phyloP scores from a whole-genome alignment of 1,140 invertebrate genomes.

The Hormaphis cornu region DNA sequence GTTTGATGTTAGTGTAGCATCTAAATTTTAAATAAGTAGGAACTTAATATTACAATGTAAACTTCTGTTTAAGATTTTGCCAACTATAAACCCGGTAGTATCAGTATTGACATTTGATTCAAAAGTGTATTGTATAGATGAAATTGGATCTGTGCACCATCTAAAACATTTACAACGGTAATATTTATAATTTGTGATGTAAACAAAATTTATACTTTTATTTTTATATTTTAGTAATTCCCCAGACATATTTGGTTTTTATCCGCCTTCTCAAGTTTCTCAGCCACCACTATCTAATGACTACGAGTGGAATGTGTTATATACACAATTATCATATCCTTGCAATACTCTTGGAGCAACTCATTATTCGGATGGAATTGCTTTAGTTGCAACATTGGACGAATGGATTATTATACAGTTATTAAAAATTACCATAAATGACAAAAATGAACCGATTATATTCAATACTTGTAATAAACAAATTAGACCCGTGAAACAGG shows the following conservation, averaged over 20 bases:
- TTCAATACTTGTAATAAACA: background rate
- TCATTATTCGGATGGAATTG: slow-evolving; percentile 5
- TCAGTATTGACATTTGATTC: background rate
- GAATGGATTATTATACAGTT: background rate
- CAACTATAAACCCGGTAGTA: background rate
- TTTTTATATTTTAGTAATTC: slow-evolving; percentile 7
- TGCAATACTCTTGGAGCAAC: background rate
- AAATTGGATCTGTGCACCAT: background rate
- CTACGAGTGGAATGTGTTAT: background rate
- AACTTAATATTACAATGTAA: too few relatives aligned
- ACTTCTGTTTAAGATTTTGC: background rate
- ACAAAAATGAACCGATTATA: background rate
- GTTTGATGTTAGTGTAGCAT: too few relatives aligned
- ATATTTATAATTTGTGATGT: background rate
- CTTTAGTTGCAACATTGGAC: background rate
- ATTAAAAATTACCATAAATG: background rate
- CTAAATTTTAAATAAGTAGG: too few relatives aligned
- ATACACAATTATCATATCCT: background rate
- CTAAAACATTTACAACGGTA: slow-evolving; percentile 19
- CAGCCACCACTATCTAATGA: background rate
- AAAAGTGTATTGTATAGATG: slow-evolving; percentile 15
- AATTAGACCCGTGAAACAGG: background rate
- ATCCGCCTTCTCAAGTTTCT: background rate
- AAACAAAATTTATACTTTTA: background rate
- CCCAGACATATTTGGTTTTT: slow-evolving; percentile 22